A percentile compares a stretch with the other conserved stretches of the same genome.
Evolutionary conservation across 2,113 vertebrate species (phyloP).

Genomic region (Rousettus leschenaultii): DNA sequence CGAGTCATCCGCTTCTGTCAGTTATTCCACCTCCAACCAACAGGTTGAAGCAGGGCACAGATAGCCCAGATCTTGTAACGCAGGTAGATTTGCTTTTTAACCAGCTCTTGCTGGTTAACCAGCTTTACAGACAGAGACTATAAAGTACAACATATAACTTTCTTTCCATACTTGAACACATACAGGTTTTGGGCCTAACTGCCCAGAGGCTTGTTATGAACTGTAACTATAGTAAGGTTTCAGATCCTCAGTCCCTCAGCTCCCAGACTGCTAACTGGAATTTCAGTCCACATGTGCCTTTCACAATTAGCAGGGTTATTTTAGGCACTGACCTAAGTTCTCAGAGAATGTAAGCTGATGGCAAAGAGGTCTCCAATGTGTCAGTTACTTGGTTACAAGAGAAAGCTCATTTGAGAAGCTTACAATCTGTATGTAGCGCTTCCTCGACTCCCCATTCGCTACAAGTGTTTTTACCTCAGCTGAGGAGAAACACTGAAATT

Average conservation of each 20-base stretch:
- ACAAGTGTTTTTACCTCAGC: not conserved
- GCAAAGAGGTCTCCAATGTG: conserved; percentile 77
- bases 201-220: conserved; percentile 47
- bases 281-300: conserved; percentile 81
- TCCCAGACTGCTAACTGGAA: conserved; percentile 79
- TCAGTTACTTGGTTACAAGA: conserved; percentile 76
- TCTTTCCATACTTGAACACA: conserved; percentile 54
- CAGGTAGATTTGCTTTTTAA: conserved; percentile 63
- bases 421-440: not conserved
- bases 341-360: conserved; percentile 83
- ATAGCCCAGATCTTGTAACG: conserved; percentile 60
- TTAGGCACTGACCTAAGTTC: conserved; percentile 87
- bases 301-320: conserved; percentile 87
- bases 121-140: conserved; percentile 48
- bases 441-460: not conserved
- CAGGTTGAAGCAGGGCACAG: conserved; percentile 53
- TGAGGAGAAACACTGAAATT: conserved; percentile 8
- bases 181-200: conserved; percentile 36
- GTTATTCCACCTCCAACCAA: conserved; percentile 58
- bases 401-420: conserved; percentile 64
- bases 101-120: conserved; percentile 62
- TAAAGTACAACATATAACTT: conserved; percentile 36
- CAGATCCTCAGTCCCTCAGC: conserved; percentile 69
- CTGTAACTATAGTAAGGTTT: conserved; percentile 72
- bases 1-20: conserved; percentile 53